A percentile compares a stretch with the other conserved stretches of the same genome.
phyloP scores from a whole-genome alignment of 1,140 invertebrate genomes.

The Drosophila pectinifera region DNA sequence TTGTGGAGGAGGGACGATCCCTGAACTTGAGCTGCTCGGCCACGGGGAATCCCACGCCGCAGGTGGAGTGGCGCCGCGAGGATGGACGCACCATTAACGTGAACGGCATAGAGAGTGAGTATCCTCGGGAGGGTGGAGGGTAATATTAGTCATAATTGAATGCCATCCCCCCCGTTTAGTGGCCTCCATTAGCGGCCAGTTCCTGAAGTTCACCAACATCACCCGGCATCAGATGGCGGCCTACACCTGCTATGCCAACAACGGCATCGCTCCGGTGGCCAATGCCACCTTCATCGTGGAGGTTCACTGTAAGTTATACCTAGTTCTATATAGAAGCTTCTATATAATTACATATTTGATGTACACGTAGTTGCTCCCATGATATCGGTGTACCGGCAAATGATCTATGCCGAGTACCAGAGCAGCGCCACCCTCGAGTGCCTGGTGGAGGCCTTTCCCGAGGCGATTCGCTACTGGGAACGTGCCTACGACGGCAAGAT shows the following conservation, averaged over 20 bases:
- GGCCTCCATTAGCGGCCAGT: conserved; percentile 89
- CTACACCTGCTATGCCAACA: conserved; percentile 94
- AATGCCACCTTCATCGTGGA: conserved; percentile 92
- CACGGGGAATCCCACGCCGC: conserved; percentile 90
- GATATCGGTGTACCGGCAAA: conserved; percentile 91
- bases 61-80: conserved; percentile 90
- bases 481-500: conserved; percentile 89
- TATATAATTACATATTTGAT: neutral
- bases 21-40: conserved; percentile 91
- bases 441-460: conserved; percentile 94
- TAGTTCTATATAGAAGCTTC: no score
- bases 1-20: conserved; percentile 90
- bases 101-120: conserved; percentile 84
- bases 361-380: conserved; percentile 90
- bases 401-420: conserved; percentile 89
- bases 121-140: no score
- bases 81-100: conserved; percentile 88
- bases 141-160: no score
- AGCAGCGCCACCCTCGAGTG: conserved; percentile 91
- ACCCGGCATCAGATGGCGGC: conserved; percentile 94
- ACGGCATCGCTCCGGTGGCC: conserved; percentile 93
- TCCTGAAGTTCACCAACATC: conserved; percentile 92
- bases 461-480: conserved; percentile 94
- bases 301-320: conserved; percentile 93
- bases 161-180: conserved; percentile 78